These are phyloP conservation scores for Drosophila stalkeri DNA, from an alignment of 2,888 invertebrate genomes.

Conservation along the genomic window DNA sequence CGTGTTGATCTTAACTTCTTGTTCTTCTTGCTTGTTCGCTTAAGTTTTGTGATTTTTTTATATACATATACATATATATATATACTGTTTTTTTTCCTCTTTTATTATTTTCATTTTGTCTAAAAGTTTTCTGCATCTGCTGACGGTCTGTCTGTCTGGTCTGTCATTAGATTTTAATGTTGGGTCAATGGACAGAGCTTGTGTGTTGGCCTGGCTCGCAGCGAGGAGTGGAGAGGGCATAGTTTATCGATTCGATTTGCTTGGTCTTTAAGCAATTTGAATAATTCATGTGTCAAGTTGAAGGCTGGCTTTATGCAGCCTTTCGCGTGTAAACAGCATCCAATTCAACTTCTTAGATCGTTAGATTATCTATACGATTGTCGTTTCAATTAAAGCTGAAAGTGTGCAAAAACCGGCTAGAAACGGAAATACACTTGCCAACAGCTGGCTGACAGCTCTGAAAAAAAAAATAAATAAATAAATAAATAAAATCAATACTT, in stretches of 20 bases:
- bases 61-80: background rate
- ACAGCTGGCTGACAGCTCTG: background rate
- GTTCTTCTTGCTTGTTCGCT: background rate
- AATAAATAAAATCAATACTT: no score
- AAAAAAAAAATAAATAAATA: no score
- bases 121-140: slow-evolving; percentile 43
- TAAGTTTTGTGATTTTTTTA: slow-evolving; percentile 2
- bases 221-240: slow-evolving; percentile 15
- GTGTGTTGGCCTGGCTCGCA: slow-evolving; percentile 2
- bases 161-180: slow-evolving; percentile 56
- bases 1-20: background rate
- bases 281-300: slow-evolving; percentile 77
- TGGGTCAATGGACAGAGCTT: slow-evolving; percentile 76
- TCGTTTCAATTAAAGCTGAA: slow-evolving; percentile 53
- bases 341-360: slow-evolving; percentile 56
- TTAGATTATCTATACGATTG: slow-evolving; percentile 55
- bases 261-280: slow-evolving; percentile 53
- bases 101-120: slow-evolving; percentile 26
- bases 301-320: slow-evolving; percentile 60
- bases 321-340: slow-evolving; percentile 51
- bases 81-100: slow-evolving; percentile 1
- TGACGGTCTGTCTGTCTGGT: slow-evolving; percentile 42
- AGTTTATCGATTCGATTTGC: slow-evolving; percentile 59
- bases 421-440: slow-evolving; percentile 59
- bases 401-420: slow-evolving; percentile 53